Percentiles rank a stretch among this genome's conserved stretches.
Conservation (phyloP, 2,888 invertebrate species). For the Epirrhoe alternata region DNA sequence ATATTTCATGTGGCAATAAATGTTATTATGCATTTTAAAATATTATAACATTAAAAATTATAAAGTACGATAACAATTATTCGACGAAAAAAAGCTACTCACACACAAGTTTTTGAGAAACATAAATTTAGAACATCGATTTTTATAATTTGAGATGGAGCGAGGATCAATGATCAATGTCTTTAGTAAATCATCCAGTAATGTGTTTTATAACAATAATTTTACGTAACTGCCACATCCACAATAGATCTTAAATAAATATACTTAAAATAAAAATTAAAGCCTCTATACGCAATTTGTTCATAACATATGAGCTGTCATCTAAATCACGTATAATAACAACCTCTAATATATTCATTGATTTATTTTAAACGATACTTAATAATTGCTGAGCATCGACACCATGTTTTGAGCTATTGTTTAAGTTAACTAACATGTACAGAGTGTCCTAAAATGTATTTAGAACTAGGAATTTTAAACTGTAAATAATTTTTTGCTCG, state of each 20-base stretch:
- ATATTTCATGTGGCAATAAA: too few species aligned
- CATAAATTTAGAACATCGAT: too few species aligned
- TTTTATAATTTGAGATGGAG: not conserved
- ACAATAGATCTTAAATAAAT: constrained; percentile 39
- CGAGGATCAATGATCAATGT: constrained; percentile 1
- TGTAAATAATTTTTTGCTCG: too few species aligned
- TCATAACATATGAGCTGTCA: constrained; percentile 73
- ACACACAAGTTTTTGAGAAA: too few species aligned
- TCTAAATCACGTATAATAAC: constrained; percentile 78
- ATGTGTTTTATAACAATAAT: constrained; percentile 12
- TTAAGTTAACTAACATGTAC: constrained; percentile 61
- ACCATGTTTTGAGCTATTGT: constrained; percentile 78
- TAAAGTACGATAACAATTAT: too few species aligned
- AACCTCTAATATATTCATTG: constrained; percentile 79
- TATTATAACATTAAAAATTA: too few species aligned
- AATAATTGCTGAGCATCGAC: constrained; percentile 80
- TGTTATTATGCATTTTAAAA: too few species aligned
- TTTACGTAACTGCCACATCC: constrained; percentile 7
- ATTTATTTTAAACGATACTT: constrained; percentile 80
- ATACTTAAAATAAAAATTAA: constrained; percentile 45
- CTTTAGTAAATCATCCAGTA: constrained; percentile 7
- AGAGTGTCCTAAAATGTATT: constrained; percentile 11
- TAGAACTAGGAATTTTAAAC: not conserved
- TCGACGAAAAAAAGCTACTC: too few species aligned
- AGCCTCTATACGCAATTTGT: constrained; percentile 63